Evolutionary conservation across 2,797 vertebrate species (phyloP).

Genomic region (Borostomias antarcticus): DNA sequence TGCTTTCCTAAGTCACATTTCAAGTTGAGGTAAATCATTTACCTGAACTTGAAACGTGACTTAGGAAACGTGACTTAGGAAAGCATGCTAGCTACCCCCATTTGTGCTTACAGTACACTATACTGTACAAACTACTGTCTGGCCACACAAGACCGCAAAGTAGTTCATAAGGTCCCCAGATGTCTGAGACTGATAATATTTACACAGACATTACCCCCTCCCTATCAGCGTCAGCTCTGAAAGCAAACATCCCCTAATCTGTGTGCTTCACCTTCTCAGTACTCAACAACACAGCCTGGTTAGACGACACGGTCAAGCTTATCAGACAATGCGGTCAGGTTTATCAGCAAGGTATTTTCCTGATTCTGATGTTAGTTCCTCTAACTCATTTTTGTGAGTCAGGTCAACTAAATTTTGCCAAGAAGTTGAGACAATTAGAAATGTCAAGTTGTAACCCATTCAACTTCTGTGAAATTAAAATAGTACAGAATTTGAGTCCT

Average conservation of each 20-base stretch:
- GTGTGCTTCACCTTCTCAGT: not conserved
- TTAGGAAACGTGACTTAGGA: not conserved
- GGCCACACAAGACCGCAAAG: not conserved
- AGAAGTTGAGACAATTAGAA: no score
- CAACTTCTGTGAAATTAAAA: no score
- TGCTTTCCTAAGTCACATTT: no score
- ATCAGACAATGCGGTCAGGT: not conserved
- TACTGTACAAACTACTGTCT: not conserved
- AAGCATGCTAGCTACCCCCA: not conserved
- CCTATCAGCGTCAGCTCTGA: not conserved
- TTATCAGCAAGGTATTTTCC: no score
- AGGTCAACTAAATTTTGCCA: no score
- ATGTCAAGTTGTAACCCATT: no score
- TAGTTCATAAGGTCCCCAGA: not conserved
- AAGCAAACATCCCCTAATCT: not conserved
- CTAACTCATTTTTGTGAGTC: no score
- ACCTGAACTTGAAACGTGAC: no score
- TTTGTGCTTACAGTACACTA: not conserved
- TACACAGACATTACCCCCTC: not conserved
- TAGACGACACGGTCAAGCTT: not conserved
- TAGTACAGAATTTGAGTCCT: no score
- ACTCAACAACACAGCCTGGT: no score
- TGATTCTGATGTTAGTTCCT: no score
- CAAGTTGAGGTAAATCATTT: no score
- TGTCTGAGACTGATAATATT: constrained; percentile 2